Percentiles rank a stretch among this genome's conserved stretches.
Conservation (phyloP, 2,888 invertebrate genomes). For the Diaphora mendica region DNA sequence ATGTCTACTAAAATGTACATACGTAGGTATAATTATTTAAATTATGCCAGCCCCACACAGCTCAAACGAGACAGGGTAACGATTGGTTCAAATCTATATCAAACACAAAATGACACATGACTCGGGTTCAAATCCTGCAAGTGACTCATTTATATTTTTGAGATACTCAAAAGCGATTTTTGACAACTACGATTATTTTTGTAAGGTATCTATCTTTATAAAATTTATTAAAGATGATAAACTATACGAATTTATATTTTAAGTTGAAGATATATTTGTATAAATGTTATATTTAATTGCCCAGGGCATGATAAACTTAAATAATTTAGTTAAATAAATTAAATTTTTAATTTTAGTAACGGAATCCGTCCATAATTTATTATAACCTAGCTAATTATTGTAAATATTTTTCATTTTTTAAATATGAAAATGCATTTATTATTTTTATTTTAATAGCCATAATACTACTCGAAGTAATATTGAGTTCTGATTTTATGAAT, state of each 20-base stretch:
- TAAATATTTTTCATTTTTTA: constrained; percentile 57
- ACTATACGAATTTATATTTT: constrained; percentile 49
- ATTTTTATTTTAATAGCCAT: constrained; percentile 74
- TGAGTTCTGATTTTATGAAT: constrained; percentile 53
- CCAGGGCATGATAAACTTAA: constrained; percentile 34
- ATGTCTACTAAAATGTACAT: not conserved
- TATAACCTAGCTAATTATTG: constrained; percentile 56
- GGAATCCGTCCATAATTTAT: constrained; percentile 61
- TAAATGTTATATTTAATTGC: constrained; percentile 39
- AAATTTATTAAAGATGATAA: constrained; percentile 22
- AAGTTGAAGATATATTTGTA: constrained; percentile 41
- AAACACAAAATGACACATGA: not conserved
- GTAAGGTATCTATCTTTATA: constrained; percentile 22
- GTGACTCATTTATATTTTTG: not conserved
- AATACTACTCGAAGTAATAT: constrained; percentile 46
- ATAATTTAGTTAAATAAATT: constrained; percentile 21
- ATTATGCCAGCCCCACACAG: not conserved
- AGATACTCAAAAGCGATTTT: not conserved
- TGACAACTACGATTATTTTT: not conserved
- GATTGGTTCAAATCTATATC: not conserved
- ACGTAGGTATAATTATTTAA: not conserved
- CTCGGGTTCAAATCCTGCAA: not conserved
- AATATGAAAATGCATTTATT: constrained; percentile 72
- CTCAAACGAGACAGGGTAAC: not conserved
- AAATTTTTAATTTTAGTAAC: constrained; percentile 35